phyloP scores from a whole-genome alignment of 2,888 invertebrate genomes.

The Euzophera pinguis region DNA sequence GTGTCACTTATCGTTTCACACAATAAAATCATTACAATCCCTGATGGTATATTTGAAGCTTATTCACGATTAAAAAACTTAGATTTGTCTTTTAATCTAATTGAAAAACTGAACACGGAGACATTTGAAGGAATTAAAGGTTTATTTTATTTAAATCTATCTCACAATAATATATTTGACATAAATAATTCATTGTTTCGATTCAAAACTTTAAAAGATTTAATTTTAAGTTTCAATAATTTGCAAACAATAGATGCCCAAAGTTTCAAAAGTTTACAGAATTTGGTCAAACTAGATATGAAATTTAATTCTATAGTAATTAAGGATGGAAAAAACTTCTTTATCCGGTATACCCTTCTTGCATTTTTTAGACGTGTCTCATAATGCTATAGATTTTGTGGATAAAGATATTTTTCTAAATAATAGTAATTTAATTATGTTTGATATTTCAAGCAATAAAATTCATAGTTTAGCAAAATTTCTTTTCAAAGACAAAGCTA shows the following conservation, averaged over 20 bases:
- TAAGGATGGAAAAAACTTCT: slow-evolving; percentile 30
- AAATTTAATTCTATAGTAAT: slow-evolving; percentile 41
- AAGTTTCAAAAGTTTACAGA: slow-evolving; percentile 40
- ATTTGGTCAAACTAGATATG: slow-evolving; percentile 38
- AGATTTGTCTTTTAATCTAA: slow-evolving; percentile 50
- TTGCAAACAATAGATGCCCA: slow-evolving; percentile 31
- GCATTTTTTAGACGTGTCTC: slow-evolving; percentile 34
- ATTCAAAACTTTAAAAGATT: slow-evolving; percentile 37
- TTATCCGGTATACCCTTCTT: slow-evolving; percentile 35
- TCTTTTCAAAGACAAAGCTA: slow-evolving; percentile 42
- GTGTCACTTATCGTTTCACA: slow-evolving; percentile 46
- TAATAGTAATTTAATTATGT: slow-evolving; percentile 24
- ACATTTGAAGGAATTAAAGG: slow-evolving; percentile 51
- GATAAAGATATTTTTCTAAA: slow-evolving; percentile 35
- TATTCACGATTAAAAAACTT: slow-evolving; percentile 37
- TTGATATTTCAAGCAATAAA: slow-evolving; percentile 48
- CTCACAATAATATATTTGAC: slow-evolving; percentile 42
- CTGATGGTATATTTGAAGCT: slow-evolving; percentile 39
- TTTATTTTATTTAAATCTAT: slow-evolving; percentile 40
- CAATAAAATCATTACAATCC: slow-evolving; percentile 40
- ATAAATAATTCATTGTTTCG: slow-evolving; percentile 47
- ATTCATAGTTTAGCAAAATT: slow-evolving; percentile 39
- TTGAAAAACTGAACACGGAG: slow-evolving; percentile 32
- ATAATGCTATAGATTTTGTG: slow-evolving; percentile 38
- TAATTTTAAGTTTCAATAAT: slow-evolving; percentile 45